These are phyloP conservation scores for Piaya cayana DNA, from an alignment of 2,113 vertebrate genomes.

Conservation along the genomic window DNA sequence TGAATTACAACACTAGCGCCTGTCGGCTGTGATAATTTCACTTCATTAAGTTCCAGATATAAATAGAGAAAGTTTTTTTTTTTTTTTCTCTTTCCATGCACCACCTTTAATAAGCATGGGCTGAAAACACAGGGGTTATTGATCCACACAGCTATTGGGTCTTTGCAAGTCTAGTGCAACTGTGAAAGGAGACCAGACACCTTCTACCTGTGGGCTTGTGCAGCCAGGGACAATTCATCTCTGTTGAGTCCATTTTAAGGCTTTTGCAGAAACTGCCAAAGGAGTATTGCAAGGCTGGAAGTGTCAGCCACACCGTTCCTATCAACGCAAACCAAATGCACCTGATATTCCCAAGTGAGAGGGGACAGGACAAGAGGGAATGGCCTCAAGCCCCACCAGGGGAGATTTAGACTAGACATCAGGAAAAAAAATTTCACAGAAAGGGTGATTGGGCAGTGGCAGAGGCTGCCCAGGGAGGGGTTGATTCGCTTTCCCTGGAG, in stretches of 20 bases:
- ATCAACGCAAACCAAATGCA: background rate
- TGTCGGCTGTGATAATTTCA: constrained; percentile 93
- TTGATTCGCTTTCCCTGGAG: too few relatives aligned
- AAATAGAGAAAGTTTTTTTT: constrained; percentile 82
- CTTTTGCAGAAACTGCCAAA: constrained; percentile 9
- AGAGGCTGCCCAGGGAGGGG: too few relatives aligned
- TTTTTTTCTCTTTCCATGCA: constrained; percentile 80
- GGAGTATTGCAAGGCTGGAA: background rate
- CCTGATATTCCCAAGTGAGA: too few relatives aligned
- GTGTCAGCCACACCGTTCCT: background rate
- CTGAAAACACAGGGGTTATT: constrained; percentile 82
- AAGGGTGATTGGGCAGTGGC: too few relatives aligned
- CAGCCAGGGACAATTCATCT: constrained; percentile 60
- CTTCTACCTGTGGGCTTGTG: constrained; percentile 40
- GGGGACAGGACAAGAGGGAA: too few relatives aligned
- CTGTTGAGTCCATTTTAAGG: constrained; percentile 46
- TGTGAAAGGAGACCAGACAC: constrained; percentile 52
- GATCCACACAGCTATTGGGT: constrained; percentile 69
- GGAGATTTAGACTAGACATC: too few relatives aligned
- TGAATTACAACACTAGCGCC: constrained; percentile 82
- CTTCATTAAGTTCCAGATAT: constrained; percentile 93
- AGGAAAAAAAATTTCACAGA: too few relatives aligned
- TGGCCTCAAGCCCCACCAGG: too few relatives aligned
- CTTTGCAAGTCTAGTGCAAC: constrained; percentile 57
- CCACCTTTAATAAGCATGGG: constrained; percentile 83